Conservation (phyloP, 1,140 invertebrate genomes). For the Heterodera carotae region DNA sequence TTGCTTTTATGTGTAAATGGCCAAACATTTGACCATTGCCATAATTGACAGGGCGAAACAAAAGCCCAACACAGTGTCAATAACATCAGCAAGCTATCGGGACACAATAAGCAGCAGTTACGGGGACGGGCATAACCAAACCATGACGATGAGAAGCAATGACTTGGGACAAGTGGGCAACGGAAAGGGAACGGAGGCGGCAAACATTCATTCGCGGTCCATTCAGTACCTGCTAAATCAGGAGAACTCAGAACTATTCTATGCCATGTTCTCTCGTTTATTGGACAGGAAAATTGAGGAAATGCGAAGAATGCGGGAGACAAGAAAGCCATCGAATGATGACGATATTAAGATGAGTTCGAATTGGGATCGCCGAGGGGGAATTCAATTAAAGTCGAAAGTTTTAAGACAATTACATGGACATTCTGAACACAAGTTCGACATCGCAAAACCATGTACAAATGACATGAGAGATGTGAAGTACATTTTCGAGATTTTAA, state of each 20-base stretch:
- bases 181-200: not conserved
- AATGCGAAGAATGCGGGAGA: slow-evolving; percentile 1
- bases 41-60: not conserved
- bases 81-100: not conserved
- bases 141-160: not conserved
- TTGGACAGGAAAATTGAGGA: slow-evolving; percentile 45
- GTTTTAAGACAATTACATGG: slow-evolving; percentile 26
- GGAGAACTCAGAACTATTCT: slow-evolving; percentile 46
- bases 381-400: not conserved
- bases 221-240: slow-evolving; percentile 41
- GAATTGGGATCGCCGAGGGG: not conserved
- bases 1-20: slow-evolving; percentile 11
- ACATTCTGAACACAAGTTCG: slow-evolving; percentile 15
- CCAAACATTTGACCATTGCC: not conserved
- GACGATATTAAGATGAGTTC: slow-evolving; percentile 28
- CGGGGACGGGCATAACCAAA: not conserved
- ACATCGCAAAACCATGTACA: slow-evolving; percentile 1
- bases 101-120: slow-evolving; percentile 5
- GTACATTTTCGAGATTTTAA: too few species aligned
- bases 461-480: too few species aligned
- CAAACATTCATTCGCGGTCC: not conserved
- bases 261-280: slow-evolving; percentile 44
- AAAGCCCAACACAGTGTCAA: slow-evolving; percentile 7
- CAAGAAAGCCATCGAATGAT: slow-evolving; percentile 2
- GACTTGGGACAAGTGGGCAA: slow-evolving; percentile 3